Evolutionary conservation across 2,888 invertebrate genomes (phyloP), one percentile per base, ranked within the genome.

Genomic region (Pogonocherus hispidulus): DNA sequence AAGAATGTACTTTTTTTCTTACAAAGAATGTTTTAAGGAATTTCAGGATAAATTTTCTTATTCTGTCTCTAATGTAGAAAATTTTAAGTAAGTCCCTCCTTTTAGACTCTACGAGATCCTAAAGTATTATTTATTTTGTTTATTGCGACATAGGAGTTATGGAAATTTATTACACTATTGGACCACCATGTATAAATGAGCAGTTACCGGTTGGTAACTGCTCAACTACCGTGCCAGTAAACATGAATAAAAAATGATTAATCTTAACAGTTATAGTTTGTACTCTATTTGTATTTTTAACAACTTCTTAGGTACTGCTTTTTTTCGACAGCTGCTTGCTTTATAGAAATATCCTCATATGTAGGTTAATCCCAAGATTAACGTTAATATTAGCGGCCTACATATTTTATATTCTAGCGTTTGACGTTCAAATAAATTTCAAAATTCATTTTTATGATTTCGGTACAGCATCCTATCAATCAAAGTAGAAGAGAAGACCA

Each of bases 381-480:
- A 32, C 32, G 32, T 32, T 27, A 32, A 8, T 32, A 32, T 32
- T 32, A 32, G 32, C 11, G 32, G 32, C 32, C 32, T 51, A 51
- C 22, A 23, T 51, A 23, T 51, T 23, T 51, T 51, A 14, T 23
- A 14, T 20, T 5, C 23, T 23, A n/a, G n/a, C n/a, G 22, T n/a
- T 49, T 49, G 49, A 49, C 49, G 22, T 22, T 9, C 20, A 49
- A 49, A 49, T 49, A 20, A 49, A 49, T 49, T 22, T 49, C 20
- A 49, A 49, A 49, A 49, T 22, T 49, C n/a, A 22, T 51, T 51
- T 23, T 51, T 23, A 51, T 23, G 49, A 14, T 4, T 23, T 51
- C 49, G 22, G 23, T 11, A 16, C 22, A 8, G 22, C 22, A 16
- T 23, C 6, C 23, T 5, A 51, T 51, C 14, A 51, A 51, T 51